Base-by-base conservation (phyloP, 2,113 vertebrate genomes). In the Pangasianodon hypophthalmus region DNA sequence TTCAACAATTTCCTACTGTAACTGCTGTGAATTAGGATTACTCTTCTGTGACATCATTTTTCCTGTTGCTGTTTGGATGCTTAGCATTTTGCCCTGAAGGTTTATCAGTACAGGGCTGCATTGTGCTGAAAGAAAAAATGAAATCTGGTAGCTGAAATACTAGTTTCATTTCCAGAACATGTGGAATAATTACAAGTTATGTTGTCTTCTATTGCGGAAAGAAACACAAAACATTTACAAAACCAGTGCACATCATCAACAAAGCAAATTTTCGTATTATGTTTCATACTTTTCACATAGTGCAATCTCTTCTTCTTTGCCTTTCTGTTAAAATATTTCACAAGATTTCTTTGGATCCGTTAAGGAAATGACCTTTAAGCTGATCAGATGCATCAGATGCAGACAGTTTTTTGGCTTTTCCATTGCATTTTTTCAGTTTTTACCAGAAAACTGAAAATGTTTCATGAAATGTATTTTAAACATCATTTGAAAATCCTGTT, bases 11-110 rank as follows among this genome's bases (percentile, higher is more conserved):
- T 81, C 29, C n/a, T 54, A 52, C 21, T 69, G 62, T 67, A 24
- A 64, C 58, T 67, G 24, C 10, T 50, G 29, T 62, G 11, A 71
- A 82, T 58, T 32, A 32, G 37, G 24, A 62, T 87, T 91, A 64
- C 71, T 50, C 9, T 41, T 86, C 8, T n/a, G 21, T 84, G 67
- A 87, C 69, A 69, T 91, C 21, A 48, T 60, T 32, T 24, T 85
- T 60, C n/a, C 79, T 83, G 60, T 37, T 79, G 46, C 48, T 80
- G 41, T 48, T 71, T 84, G 82, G 82, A 32, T 77, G 64, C 56
- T 58, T 64, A 48, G 21, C 73, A 24, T 37, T 21, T 58, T 44
- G 18, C 60, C 64, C 64, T 83, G 21, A 26, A 69, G 86, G 41
- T 64, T 62, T 62, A 32, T 87, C 24, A 44, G 9, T 62, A 88